Evolutionary conservation across 1,140 invertebrate species (phyloP).

Genomic region (Bombus waltoni): DNA sequence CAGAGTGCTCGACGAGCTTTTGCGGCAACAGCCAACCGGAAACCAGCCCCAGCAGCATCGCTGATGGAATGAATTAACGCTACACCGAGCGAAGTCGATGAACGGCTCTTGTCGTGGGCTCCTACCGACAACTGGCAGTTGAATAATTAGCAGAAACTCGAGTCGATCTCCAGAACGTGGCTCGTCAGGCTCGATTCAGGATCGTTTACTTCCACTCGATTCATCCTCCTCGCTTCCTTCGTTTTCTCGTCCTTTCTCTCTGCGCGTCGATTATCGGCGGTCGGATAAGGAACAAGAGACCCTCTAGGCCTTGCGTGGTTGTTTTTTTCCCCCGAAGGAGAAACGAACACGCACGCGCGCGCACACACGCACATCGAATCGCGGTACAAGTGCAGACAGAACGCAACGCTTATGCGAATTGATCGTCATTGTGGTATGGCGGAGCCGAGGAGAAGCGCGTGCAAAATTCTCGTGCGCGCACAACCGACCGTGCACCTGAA

Average conservation of each 20-base stretch:
- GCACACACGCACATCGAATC: not conserved
- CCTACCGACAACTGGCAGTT: conserved; percentile 11
- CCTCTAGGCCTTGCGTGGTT: no score
- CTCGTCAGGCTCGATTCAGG: conserved; percentile 28
- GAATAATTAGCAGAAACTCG: conserved; percentile 51
- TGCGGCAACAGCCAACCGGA: not conserved
- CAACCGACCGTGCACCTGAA: no score
- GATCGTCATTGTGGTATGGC: conserved; percentile 21
- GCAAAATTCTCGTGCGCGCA: not conserved
- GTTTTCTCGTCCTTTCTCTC: not conserved
- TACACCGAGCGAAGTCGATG: not conserved
- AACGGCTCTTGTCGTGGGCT: conserved; percentile 11
- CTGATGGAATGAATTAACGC: conserved; percentile 17
- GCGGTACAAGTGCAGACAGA: conserved; percentile 19
- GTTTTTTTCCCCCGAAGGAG: conserved; percentile 30
- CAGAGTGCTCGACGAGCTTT: not conserved
- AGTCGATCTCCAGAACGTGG: not conserved
- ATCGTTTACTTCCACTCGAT: conserved; percentile 32
- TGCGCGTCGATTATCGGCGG: not conserved
- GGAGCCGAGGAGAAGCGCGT: conserved; percentile 4
- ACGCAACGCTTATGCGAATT: conserved; percentile 49
- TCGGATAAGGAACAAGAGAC: not conserved
- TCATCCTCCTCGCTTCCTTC: not conserved
- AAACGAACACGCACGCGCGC: not conserved
- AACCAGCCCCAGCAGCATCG: conserved; percentile 8